Conservation (phyloP, 2,888 invertebrate genomes). For the Argynnis bischoffii region DNA sequence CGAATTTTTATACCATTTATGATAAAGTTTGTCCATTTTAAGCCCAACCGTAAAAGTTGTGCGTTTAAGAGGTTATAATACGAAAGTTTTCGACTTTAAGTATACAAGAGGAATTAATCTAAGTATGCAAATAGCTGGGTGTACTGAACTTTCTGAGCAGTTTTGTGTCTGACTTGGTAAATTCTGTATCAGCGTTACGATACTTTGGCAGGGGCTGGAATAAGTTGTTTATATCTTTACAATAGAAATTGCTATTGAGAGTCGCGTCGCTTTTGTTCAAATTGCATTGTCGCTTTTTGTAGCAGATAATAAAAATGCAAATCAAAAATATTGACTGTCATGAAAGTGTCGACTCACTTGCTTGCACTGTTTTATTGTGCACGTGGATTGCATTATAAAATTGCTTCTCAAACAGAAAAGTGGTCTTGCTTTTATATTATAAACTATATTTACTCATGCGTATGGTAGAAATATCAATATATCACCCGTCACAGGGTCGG, state of each 20-base stretch:
- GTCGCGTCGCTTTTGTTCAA: conserved; percentile 2
- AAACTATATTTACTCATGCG: background rate
- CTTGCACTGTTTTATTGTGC: conserved; percentile 11
- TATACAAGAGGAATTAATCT: conserved; percentile 23
- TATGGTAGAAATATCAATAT: background rate
- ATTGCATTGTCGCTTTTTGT: conserved; percentile 13
- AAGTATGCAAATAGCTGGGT: conserved; percentile 32
- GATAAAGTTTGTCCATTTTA: background rate
- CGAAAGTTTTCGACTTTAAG: conserved; percentile 13
- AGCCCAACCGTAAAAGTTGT: background rate
- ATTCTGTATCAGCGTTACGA: conserved; percentile 24
- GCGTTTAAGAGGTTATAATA: conserved; percentile 14
- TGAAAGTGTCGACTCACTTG: conserved; percentile 31
- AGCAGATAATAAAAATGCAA: conserved; percentile 31
- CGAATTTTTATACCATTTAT: background rate
- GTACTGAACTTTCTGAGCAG: conserved; percentile 32
- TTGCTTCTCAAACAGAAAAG: conserved; percentile 2
- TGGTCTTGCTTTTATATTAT: background rate
- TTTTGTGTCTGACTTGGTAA: conserved; percentile 24
- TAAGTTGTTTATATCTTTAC: conserved; percentile 18
- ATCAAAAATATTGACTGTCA: conserved; percentile 27
- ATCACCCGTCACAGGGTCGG: no score
- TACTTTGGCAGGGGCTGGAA: conserved; percentile 15
- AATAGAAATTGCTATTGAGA: conserved; percentile 2
- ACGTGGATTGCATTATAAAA: conserved; percentile 12